Base-by-base conservation (phyloP, 1,140 invertebrate species). In the Drosophila arawakana region DNA sequence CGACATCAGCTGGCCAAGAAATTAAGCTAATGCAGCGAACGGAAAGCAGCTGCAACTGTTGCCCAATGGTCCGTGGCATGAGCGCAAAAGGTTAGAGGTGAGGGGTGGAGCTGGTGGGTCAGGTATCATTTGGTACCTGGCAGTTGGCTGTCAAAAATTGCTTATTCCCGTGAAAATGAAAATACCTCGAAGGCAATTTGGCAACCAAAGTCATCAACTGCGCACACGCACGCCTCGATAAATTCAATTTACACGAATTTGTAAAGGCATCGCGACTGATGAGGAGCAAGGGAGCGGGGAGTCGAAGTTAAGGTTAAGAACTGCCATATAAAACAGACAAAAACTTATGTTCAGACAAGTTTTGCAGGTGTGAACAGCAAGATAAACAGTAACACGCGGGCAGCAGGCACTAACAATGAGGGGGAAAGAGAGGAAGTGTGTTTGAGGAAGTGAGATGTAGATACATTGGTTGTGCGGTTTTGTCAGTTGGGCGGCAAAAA, bases 171-270 rank as follows among this genome's bases (percentile, higher is more conserved):
- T 67, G 73, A 62, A 78, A 69, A 70, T 49, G 62, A 72, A 68
- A 78, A 54, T 71, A 81, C 80, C 77, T 71, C 50, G 58, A 55
- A 84, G 84, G 74, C 84, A 89, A 89, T 89, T 89, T 89, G 72
- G 71, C 78, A 88, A 67, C 74, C 78, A 76, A 81, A 81, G 80
- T 83, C 84, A 89, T 89, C 84, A 81, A 76, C 74, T 89, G 77
- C 81, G 81, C 84, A 84, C 85, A 84, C 84, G 85, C 78, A 89
- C 75, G 84, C 84, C 78, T 73, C 84, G 73, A 89, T 89, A 89
- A 89, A 89, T 89, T 89, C 84, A 89, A 89, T 89, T 89, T 89
- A 84, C 84, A 84, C 84, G 85, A 89, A 89, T 89, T 89, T 89
- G 80, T 78, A 88, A 84, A 89, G 84, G 84, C 73, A 84, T 66